phyloP scores from a whole-genome alignment of 2,888 invertebrate species.

The Celastrina argiolus region DNA sequence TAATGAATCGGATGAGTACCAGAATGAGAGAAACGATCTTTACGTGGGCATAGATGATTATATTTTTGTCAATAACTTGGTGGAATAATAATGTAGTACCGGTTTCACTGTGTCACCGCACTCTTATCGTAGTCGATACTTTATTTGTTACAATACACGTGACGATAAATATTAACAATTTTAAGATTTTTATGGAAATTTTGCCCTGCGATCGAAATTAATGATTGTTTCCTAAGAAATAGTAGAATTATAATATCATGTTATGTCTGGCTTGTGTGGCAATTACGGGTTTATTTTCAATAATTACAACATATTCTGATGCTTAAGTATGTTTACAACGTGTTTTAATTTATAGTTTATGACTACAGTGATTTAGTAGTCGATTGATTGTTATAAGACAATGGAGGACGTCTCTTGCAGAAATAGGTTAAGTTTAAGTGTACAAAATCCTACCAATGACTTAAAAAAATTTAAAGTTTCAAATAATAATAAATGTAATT shows the following conservation, averaged over 20 bases:
- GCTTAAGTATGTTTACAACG: slow-evolving; percentile 22
- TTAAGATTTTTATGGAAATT: slow-evolving; percentile 24
- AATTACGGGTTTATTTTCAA: slow-evolving; percentile 37
- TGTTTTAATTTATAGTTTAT: not conserved
- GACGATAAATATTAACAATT: slow-evolving; percentile 22
- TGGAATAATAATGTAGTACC: slow-evolving; percentile 54
- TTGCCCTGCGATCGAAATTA: slow-evolving; percentile 13
- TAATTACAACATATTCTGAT: slow-evolving; percentile 35
- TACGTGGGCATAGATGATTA: slow-evolving; percentile 61
- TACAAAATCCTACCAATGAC: too few relatives aligned
- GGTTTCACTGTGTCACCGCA: slow-evolving; percentile 63
- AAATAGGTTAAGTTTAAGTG: too few relatives aligned
- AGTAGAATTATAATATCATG: slow-evolving; percentile 26
- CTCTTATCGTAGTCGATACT: slow-evolving; percentile 42
- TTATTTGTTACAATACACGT: slow-evolving; percentile 38
- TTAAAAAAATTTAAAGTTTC: too few relatives aligned
- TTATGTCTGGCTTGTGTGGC: slow-evolving; percentile 25
- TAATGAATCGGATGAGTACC: slow-evolving; percentile 73
- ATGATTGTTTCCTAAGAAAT: slow-evolving; percentile 28
- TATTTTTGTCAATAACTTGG: slow-evolving; percentile 57
- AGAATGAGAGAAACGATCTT: slow-evolving; percentile 65
- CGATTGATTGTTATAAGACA: too few relatives aligned
- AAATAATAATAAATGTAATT: too few relatives aligned
- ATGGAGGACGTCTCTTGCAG: too few relatives aligned
- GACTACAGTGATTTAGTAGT: not conserved